phyloP scores from a whole-genome alignment of 2,888 invertebrate genomes.

The Sturmia bella region DNA sequence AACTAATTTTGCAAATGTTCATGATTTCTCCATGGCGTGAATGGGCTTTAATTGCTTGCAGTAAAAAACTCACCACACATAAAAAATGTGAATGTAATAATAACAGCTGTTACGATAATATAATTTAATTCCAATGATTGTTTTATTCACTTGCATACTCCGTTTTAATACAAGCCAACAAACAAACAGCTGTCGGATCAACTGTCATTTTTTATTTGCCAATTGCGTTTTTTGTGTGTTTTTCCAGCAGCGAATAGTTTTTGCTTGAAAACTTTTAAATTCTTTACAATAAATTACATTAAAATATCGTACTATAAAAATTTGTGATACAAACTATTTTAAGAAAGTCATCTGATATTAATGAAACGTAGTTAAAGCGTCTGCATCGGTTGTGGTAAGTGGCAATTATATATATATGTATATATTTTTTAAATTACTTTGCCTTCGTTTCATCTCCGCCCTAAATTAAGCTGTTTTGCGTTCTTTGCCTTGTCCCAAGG shows the following conservation, averaged over 20 bases:
- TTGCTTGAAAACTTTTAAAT: slow-evolving; percentile 28
- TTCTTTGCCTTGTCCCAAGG: neutral
- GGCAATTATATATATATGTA: neutral
- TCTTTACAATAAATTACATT: slow-evolving; percentile 7
- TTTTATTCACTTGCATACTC: too few species aligned
- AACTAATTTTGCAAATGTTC: too few species aligned
- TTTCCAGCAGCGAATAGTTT: slow-evolving; percentile 52
- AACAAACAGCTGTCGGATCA: slow-evolving; percentile 26
- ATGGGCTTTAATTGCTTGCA: too few species aligned
- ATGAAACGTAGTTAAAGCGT: neutral
- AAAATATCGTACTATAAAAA: slow-evolving; percentile 2
- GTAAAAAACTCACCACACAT: too few species aligned
- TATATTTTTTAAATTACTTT: slow-evolving; percentile 4
- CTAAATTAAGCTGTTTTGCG: neutral
- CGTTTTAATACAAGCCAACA: neutral
- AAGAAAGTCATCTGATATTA: slow-evolving; percentile 4
- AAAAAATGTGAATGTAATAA: too few species aligned
- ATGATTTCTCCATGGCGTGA: too few species aligned
- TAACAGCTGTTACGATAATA: too few species aligned
- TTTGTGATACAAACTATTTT: neutral
- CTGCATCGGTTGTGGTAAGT: slow-evolving; percentile 21
- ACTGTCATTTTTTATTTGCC: slow-evolving; percentile 18
- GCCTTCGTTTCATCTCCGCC: slow-evolving; percentile 14
- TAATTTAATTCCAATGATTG: too few species aligned
- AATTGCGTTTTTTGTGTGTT: slow-evolving; percentile 54